Evolutionary conservation across 2,797 vertebrate genomes (phyloP).

Genomic region (Lacerta viridis): DNA sequence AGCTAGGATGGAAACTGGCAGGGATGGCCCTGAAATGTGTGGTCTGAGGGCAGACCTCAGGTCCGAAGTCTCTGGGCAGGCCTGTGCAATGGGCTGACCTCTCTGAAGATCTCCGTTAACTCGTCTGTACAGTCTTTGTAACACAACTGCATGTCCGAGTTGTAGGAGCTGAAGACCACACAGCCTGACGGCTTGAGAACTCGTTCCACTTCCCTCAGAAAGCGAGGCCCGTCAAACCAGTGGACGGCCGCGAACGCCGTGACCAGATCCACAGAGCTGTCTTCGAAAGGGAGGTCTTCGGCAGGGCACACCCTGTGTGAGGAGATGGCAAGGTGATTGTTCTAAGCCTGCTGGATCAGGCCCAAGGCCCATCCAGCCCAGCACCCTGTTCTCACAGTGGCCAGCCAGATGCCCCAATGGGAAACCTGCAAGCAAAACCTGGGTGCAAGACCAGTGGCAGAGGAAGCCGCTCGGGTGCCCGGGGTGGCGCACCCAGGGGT

Average conservation of each 20-base stretch:
- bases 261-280: slow-evolving; percentile 76
- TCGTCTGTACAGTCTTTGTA: slow-evolving; percentile 62
- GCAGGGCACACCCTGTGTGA: slow-evolving; percentile 77
- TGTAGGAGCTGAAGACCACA: slow-evolving; percentile 81
- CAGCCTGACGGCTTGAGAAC: slow-evolving; percentile 82
- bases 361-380: not conserved
- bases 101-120: slow-evolving; percentile 77
- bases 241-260: slow-evolving; percentile 80
- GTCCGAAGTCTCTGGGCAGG: too few species aligned
- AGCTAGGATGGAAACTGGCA: too few species aligned
- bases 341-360: not conserved
- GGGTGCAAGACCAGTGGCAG: too few species aligned
- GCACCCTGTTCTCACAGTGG: not conserved
- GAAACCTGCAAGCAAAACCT: too few species aligned
- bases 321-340: accelerated
- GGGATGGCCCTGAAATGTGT: too few species aligned
- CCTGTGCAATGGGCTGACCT: slow-evolving; percentile 72
- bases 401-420: too few species aligned
- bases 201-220: slow-evolving; percentile 79
- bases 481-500: too few species aligned
- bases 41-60: not conserved
- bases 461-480: too few species aligned
- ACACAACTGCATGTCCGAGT: slow-evolving; percentile 73
- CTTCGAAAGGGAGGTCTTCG: slow-evolving; percentile 79
- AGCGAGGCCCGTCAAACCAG: slow-evolving; percentile 81